Evolutionary conservation across 2,888 invertebrate species (phyloP).

Genomic region (Ornithoptera alexandrae): DNA sequence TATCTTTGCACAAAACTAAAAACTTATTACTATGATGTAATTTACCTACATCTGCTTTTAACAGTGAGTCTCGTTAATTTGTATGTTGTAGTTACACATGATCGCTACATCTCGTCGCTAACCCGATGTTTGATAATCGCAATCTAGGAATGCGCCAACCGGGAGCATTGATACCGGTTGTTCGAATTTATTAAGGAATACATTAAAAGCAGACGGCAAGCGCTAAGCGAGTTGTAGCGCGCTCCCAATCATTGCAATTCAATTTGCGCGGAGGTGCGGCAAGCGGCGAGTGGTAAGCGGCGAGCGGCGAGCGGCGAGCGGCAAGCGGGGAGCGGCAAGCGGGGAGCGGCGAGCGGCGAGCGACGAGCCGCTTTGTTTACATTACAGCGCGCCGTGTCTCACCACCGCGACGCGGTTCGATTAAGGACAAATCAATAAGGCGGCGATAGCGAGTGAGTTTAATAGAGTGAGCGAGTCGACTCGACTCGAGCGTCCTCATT

Average conservation of each 20-base stretch:
- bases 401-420: conserved; percentile 58
- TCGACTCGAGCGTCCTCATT: conserved; percentile 74
- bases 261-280: conserved; percentile 56
- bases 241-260: conserved; percentile 68
- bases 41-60: no score
- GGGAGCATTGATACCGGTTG: conserved; percentile 12
- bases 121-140: no score
- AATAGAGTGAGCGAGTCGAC: conserved; percentile 78
- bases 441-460: conserved; percentile 77
- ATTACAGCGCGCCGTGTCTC: conserved; percentile 52
- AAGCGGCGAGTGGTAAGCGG: conserved; percentile 6
- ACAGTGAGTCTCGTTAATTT: neutral
- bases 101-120: neutral
- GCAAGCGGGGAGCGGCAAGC: conserved; percentile 4
- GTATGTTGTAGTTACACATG: neutral
- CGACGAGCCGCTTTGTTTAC: conserved; percentile 61
- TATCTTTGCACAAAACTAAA: no score
- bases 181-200: conserved; percentile 19
- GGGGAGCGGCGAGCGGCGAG: neutral
- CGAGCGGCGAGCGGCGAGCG: conserved; percentile 38
- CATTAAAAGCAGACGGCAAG: conserved; percentile 28
- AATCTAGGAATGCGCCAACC: neutral
- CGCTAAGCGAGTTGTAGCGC: conserved; percentile 35
- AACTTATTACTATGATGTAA: no score
- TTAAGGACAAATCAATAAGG: conserved; percentile 79